Evolutionary conservation across 2,113 vertebrate species (phyloP), one percentile per base, ranked within the genome.

Genomic region (Syngnathoides biaculeatus): DNA sequence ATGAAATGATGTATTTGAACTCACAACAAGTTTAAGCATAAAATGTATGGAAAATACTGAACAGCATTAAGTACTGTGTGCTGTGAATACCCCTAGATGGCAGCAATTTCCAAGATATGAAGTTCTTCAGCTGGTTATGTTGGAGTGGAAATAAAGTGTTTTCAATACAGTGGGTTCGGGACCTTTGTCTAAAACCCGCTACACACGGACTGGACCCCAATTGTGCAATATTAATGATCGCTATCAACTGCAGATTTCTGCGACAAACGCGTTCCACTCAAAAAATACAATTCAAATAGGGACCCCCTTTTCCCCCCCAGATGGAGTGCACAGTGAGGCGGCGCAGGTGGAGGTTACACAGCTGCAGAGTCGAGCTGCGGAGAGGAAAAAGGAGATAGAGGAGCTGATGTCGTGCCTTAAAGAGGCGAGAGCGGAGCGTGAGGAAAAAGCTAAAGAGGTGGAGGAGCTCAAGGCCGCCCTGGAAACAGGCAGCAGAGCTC

Each of bases 311-410:
- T 8, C 83, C 66, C 22, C 69, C 79, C 81, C 50, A 57, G 72
- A 68, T 10, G 40, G 12, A 35, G 40, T 58, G 42, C 75, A 45
- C 50, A 62, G 30, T 14, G 81, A 77, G n/a, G 20, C 20, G 4
- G 9, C 20, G 4, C 8, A 52, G 20, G 20, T 52, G 0, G 67
- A 73, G 35, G 47, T 92, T 20, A 86, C 89, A 72, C 91, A 93
- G 77, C 74, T 95, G 70, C 92, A 87, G 71, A 82, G 86, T 73
- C 73, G 75, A 0, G 72, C 65, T 30, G 83, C 80, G 38, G 43
- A 71, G 55, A 78, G 52, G 26, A 24, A 69, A 61, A 73, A 71
- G 66, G 74, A 83, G 50, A 24, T 68, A 35, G 85, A 93, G 87
- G 75, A 79, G 38, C 79, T 87, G 67, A 76, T 79, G 71, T 30